phyloP scores from a whole-genome alignment of 1,140 invertebrate genomes.

The Drosophila willistoni region DNA sequence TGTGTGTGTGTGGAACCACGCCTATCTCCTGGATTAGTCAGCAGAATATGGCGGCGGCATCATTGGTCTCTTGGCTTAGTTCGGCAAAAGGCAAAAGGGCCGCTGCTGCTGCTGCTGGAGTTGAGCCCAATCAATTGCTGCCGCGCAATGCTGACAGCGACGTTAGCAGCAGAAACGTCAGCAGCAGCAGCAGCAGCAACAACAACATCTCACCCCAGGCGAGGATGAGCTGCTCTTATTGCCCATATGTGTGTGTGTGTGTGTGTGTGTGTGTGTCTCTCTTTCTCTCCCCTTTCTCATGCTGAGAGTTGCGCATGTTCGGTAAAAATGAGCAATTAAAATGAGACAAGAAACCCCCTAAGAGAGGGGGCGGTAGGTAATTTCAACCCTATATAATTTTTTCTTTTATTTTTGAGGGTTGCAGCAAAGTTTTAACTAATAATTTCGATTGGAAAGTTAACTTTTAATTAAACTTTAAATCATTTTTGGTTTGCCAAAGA shows the following conservation, averaged over 20 bases:
- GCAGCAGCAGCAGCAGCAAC: conserved; percentile 29
- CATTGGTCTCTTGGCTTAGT: conserved; percentile 65
- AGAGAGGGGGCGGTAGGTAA: conserved; percentile 27
- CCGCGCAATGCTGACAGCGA: conserved; percentile 53
- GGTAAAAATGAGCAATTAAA: conserved; percentile 65
- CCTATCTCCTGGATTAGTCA: conserved; percentile 83
- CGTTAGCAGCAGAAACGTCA: conserved; percentile 33
- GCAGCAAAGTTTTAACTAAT: conserved; percentile 6
- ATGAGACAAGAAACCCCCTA: conserved; percentile 28
- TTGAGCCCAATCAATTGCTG: conserved; percentile 78
- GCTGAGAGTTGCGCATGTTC: conserved; percentile 72
- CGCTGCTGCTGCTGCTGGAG: conserved; percentile 33
- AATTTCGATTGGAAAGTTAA: conserved; percentile 39
- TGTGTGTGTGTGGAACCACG: conserved; percentile 72
- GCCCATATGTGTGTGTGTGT: neutral
- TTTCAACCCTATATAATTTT: conserved; percentile 32
- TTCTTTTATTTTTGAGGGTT: conserved; percentile 36
- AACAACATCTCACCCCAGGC: conserved; percentile 51
- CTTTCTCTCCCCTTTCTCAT: conserved; percentile 45
- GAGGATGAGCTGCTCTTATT: neutral
- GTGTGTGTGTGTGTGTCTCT: conserved; percentile 14
- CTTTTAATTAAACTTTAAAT: conserved; percentile 51
- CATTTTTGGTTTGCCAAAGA: neutral
- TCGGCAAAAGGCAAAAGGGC: conserved; percentile 46
- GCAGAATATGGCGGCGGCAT: conserved; percentile 79